Base-by-base conservation (phyloP, 2,113 vertebrate genomes). In the Meles meles region DNA sequence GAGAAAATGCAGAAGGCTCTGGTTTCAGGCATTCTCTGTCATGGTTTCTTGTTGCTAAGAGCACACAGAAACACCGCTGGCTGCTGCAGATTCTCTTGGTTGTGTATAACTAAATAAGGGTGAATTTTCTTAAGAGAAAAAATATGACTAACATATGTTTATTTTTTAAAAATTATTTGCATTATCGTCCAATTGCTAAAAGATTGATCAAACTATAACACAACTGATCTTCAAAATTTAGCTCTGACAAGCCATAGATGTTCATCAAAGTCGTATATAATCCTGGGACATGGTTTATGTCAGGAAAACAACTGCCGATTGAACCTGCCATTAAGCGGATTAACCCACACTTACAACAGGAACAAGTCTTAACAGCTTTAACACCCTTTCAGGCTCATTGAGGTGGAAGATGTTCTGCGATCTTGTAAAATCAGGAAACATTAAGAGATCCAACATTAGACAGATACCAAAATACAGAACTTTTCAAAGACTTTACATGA, bases 1-100 rank as follows among this genome's bases (percentile, higher is more conserved):
- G 98, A 98, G 83, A 95, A 98, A 96, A 96, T 2, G 0, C 98
- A 99, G 98, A 94, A 61, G 94, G 71, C 72, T 47, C 76, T 92
- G 71, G 88, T 67, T 76, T 29, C 61, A 59, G 72, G 85, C 34
- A 23, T 31, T 76, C 84, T 93, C 72, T 94, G 1, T 23, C 49
- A 52, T 55, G 82, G 2, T 7, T 87, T 89, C 90, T 82, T 11
- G 98, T 98, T 99, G 98, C 97, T 98, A 98, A 84, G 97, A 97
- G 98, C 98, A 98, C 83, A 90, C 13, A 96, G 72, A 94, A 97
- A 97, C 81, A 93, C 25, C 2, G 27, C 81, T 10, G 61, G 34
- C 92, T 90, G 42, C 91, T 91, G 90, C 63, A n/a, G 90, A 34
- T 55, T 67, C 80, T 72, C 27, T 61, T 94, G 69, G 47, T 87